Percentiles rank a stretch among this genome's conserved stretches.
Evolutionary conservation across 1,140 invertebrate genomes (phyloP).

Genomic region (Drosophila athabasca): DNA sequence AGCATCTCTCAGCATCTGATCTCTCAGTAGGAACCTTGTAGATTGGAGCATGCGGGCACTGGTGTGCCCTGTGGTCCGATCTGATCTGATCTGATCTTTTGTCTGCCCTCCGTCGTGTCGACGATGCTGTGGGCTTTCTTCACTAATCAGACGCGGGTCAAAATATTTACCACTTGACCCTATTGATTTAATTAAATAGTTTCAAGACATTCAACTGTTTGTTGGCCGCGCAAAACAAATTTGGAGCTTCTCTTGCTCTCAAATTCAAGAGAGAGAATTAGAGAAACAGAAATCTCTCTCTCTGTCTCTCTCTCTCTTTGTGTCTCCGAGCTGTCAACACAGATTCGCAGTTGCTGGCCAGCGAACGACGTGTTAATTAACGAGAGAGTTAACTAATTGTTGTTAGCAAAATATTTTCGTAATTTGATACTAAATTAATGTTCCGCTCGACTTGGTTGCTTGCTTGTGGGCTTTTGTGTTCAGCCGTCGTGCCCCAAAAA

Average conservation of each 20-base stretch:
- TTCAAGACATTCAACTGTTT: conserved; percentile 79
- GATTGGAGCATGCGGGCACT: conserved; percentile 35
- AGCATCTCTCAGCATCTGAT: conserved; percentile 8
- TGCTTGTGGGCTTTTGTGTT: conserved; percentile 78
- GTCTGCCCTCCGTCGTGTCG: conserved; percentile 28
- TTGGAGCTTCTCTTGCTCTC: background rate
- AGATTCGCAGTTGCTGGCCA: conserved; percentile 73
- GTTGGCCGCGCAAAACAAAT: conserved; percentile 68
- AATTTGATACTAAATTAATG: conserved; percentile 84
- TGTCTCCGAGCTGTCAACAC: conserved; percentile 70
- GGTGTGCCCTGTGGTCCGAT: conserved; percentile 25
- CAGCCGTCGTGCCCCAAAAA: conserved; percentile 12
- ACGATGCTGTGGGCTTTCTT: conserved; percentile 31
- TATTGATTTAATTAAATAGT: conserved; percentile 84
- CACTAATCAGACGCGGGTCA: conserved; percentile 83
- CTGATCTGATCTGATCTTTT: conserved; percentile 40
- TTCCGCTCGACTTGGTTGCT: conserved; percentile 75
- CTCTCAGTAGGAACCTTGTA: background rate
- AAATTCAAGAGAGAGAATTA: conserved; percentile 7
- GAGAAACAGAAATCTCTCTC: background rate
- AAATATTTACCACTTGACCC: conserved; percentile 84
- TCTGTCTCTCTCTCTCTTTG: conserved; percentile 2
- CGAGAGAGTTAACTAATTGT: conserved; percentile 83
- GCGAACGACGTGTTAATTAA: conserved; percentile 83
- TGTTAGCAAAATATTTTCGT: conserved; percentile 84